Evolutionary conservation across 35 echinoderm and acorn worm species (phyloP), one percentile per base, ranked within the genome.

Genomic region (Ophioderma brevispina): DNA sequence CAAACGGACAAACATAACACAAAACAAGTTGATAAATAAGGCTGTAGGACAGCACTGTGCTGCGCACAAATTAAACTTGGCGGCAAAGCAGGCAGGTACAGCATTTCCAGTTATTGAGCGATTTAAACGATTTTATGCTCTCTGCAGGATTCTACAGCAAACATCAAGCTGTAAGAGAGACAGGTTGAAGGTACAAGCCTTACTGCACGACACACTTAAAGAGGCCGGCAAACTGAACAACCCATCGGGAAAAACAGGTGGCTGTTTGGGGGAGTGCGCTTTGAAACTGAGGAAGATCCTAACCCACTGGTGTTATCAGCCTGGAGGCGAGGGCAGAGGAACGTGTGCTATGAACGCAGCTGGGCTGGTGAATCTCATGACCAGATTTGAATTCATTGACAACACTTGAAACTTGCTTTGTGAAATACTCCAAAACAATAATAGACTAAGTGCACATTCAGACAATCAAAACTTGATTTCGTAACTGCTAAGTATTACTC

Each of bases 351-450:
- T 43, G 78, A 78, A 84, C 81, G 63, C 41, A 78, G 34, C 84
- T 23, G 31, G 78, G 64, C 55, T 84, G 36, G 4, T 31, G 30
- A 15, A 85, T 31, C 38, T 88, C 25, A 64, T 92, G 32, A 92
- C 84, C 42, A 36, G 52, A 75, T 92, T 52, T 80, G 32, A 80
- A 35, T 92, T 92, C 38, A n/a, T 39, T 92, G 30, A 85, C 84
- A 13, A 92, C 40, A 4, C 84, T 92, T n/a, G n/a, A 14, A 28
- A 82, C 43, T 63, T 92, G 41, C 40, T 93, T 13, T 93, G 91
- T 85, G n/a, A n/a, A n/a, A n/a, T n/a, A n/a, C n/a, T n/a, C n/a
- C n/a, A n/a, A n/a, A n/a, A n/a, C 84, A 87, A 41, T n/a, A n/a
- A n/a, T n/a, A n/a, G n/a, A n/a, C n/a, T n/a, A n/a, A n/a, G n/a